Evolutionary conservation across 2,888 invertebrate species (phyloP).

Genomic region (Nomada goodeniana): DNA sequence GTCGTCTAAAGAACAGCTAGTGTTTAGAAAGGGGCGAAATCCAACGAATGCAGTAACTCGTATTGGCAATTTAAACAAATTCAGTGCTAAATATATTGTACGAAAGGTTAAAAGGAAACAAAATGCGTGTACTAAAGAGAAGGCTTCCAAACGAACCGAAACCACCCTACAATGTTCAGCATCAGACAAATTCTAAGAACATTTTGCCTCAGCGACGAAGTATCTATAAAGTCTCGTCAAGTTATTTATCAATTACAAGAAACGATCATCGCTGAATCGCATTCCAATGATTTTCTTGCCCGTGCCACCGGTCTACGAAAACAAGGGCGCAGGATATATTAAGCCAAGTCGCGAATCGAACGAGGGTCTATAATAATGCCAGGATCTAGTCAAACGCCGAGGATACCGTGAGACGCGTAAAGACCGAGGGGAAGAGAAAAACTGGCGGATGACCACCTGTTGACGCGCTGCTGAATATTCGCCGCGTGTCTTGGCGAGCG

Average conservation of each 20-base stretch:
- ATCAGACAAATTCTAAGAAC: too few relatives aligned
- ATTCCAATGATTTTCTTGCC: not conserved
- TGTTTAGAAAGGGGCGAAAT: too few relatives aligned
- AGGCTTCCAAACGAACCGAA: too few relatives aligned
- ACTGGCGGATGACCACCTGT: slow-evolving; percentile 76
- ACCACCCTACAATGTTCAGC: too few relatives aligned
- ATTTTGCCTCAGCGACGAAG: too few relatives aligned
- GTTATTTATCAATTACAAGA: not conserved
- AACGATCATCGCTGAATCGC: not conserved
- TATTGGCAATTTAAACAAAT: too few relatives aligned
- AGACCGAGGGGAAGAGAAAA: slow-evolving; percentile 61
- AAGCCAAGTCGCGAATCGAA: not conserved
- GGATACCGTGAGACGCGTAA: slow-evolving; percentile 57
- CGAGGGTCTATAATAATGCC: slow-evolving; percentile 46
- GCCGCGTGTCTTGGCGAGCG: slow-evolving; percentile 70
- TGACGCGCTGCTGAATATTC: slow-evolving; percentile 77
- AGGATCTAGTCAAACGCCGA: slow-evolving; percentile 59
- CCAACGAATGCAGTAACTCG: too few relatives aligned
- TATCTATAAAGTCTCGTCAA: not conserved
- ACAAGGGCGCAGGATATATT: not conserved
- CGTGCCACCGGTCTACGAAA: not conserved
- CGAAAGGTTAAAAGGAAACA: too few relatives aligned
- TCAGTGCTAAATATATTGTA: too few relatives aligned
- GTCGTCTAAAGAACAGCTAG: too few relatives aligned
- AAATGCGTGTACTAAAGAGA: too few relatives aligned